These are phyloP conservation scores for Silurus aristotelis DNA, from an alignment of 2,797 vertebrate species.

Conservation along the genomic window DNA sequence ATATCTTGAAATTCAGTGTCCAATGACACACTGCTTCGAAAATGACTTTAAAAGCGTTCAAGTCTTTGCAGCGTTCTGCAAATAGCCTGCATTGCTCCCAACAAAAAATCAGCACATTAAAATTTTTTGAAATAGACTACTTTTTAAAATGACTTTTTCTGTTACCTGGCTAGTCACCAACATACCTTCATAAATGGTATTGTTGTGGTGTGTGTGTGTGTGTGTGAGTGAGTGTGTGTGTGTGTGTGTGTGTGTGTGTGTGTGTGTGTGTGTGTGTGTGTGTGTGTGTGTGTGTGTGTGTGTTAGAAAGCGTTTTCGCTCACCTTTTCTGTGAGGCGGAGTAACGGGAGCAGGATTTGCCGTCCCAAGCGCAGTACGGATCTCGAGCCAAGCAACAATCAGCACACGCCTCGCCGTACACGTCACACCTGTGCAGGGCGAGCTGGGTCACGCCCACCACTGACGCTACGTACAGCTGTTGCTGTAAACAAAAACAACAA, in stretches of 20 bases:
- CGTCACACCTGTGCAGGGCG: conserved; percentile 91
- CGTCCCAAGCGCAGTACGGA: conserved; percentile 97
- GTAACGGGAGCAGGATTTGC: conserved; percentile 94
- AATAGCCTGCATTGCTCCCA: neutral
- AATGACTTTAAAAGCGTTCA: neutral
- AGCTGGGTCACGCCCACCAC: conserved; percentile 88
- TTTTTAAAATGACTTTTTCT: neutral
- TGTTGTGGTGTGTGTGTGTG: neutral
- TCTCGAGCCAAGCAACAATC: conserved; percentile 97
- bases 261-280: neutral
- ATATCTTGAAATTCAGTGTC: neutral
- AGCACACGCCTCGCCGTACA: conserved; percentile 91
- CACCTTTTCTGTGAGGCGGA: conserved; percentile 95
- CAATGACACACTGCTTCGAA: neutral
- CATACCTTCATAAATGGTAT: neutral
- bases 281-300: neutral
- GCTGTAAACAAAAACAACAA: conserved; percentile 70
- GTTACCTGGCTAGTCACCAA: neutral
- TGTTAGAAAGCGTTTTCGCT: conserved; percentile 49
- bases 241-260: neutral
- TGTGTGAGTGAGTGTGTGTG: neutral
- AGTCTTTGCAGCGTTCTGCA: neutral
- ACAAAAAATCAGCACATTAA: too few species aligned
- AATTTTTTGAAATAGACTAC: neutral
- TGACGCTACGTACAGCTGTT: conserved; percentile 96